Percentiles rank a stretch among this genome's conserved stretches.
Conservation (phyloP, 2,797 vertebrate species). For the Hypotaenidia philippensis region DNA sequence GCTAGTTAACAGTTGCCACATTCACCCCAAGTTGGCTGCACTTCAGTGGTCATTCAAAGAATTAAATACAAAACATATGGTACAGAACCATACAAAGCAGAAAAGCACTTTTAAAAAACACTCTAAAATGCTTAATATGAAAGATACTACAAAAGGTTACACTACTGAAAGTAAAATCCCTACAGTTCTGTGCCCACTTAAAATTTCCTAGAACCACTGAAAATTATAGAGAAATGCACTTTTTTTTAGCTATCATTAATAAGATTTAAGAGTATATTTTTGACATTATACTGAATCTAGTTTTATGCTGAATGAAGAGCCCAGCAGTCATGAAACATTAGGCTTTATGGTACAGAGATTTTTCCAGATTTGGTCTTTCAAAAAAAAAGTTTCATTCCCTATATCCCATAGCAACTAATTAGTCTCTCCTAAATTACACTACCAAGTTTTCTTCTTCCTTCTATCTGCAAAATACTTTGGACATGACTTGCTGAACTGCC, state of each 20-base stretch:
- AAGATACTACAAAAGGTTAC: not conserved
- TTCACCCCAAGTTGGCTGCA: slow-evolving; percentile 46
- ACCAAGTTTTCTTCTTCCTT: not conserved
- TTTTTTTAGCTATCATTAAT: not conserved
- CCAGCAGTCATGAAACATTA: not conserved
- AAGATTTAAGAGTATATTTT: not conserved
- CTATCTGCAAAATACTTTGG: not conserved
- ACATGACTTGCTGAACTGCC: not conserved
- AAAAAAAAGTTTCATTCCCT: not conserved
- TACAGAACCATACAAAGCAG: slow-evolving; percentile 2
- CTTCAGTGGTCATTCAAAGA: slow-evolving; percentile 55
- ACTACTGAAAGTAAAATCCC: not conserved
- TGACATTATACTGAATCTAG: not conserved
- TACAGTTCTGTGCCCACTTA: not conserved
- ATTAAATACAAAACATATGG: slow-evolving; percentile 72
- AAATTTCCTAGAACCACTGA: not conserved
- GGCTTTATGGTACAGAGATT: not conserved
- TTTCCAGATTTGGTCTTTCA: not conserved
- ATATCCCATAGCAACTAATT: not conserved
- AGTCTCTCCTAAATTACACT: not conserved
- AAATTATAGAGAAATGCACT: not conserved
- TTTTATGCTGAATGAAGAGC: not conserved
- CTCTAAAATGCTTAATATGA: not conserved
- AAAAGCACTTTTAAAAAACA: not conserved
- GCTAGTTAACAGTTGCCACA: slow-evolving; percentile 68